Conservation (phyloP, 2,113 vertebrate genomes). For the Eulemur rufifrons region DNA sequence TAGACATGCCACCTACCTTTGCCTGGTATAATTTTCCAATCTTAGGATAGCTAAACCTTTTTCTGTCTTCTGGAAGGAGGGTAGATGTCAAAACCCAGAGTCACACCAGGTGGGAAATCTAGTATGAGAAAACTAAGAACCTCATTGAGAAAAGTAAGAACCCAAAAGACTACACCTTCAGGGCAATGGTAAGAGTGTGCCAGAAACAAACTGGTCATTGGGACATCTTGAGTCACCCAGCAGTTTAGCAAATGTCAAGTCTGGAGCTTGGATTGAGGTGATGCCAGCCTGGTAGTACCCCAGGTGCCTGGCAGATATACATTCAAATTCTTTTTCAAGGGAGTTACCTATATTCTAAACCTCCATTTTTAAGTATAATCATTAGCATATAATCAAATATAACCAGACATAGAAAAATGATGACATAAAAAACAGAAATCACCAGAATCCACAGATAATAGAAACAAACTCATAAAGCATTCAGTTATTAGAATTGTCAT, state of each 20-base stretch:
- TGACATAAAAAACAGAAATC: neutral
- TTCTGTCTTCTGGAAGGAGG: neutral
- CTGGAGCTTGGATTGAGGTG: neutral
- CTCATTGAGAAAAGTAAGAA: neutral
- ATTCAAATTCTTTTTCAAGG: neutral
- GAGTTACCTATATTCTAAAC: neutral
- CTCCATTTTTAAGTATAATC: neutral
- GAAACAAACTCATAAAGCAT: neutral
- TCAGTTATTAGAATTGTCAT: neutral
- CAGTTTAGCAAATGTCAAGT: neutral
- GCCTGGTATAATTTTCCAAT: neutral
- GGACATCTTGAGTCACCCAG: neutral
- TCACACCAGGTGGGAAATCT: neutral
- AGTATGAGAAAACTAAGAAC: neutral
- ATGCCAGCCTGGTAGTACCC: neutral
- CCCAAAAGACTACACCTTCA: neutral
- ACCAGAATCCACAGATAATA: neutral
- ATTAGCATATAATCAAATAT: neutral
- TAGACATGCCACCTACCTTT: neutral
- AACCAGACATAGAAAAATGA: neutral
- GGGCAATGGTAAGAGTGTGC: neutral
- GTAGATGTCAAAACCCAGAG: neutral
- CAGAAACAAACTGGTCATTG: neutral
- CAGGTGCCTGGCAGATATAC: neutral
- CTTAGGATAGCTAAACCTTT: neutral